Base-by-base conservation (phyloP, 2,113 vertebrate genomes). In the Sprattus sprattus region DNA sequence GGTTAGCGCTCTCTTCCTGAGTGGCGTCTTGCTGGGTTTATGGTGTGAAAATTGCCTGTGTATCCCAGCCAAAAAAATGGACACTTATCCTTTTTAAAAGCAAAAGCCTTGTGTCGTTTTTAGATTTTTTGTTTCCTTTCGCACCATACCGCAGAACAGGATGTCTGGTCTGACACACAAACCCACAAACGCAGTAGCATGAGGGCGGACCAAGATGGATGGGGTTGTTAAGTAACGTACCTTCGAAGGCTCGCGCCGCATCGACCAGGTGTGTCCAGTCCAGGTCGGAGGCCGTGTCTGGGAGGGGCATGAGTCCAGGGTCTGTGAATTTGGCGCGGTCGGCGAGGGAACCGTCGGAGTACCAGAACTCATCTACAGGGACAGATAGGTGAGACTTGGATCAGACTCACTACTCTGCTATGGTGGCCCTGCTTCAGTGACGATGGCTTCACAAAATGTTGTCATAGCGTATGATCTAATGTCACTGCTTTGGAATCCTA, bases 231-330 rank as follows among this genome's bases (percentile, higher is more conserved):
- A 32, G 39, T 32, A 13, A 78, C 25, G 5, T 97, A 99, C 98
- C 98, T 99, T 99, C 98, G 92, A 99, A 99, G 49, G 97, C 98
- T 92, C 96, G 95, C 49, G 98, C 98, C 88, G 98, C 98, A 81
- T 98, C 97, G 89, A 99, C 98, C 88, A 99, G 97, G 94, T 99
- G 96, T 89, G 97, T 96, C 98, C 98, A 99, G 93, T 98, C 97
- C 93, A 99, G 93, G 88, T 96, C 97, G 15, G 96, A 94, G 92
- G 96, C 97, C 50, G 97, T 94, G 93, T 99, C 97, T 87, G 98
- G 98, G 88, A 99, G 97, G 88, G 98, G 98, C 96, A 99, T 97
- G 94, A 99, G 96, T 89, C 97, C 97, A 50, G 97, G 97, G 93
- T 99, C 98, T 93, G 95, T 94, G 91, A 96, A 96, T 95, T 97